Evolutionary conservation across 30 jellyfish, hydroid and myxozoan species (phyloP).

Genomic region (Cassiopea xamachana): DNA sequence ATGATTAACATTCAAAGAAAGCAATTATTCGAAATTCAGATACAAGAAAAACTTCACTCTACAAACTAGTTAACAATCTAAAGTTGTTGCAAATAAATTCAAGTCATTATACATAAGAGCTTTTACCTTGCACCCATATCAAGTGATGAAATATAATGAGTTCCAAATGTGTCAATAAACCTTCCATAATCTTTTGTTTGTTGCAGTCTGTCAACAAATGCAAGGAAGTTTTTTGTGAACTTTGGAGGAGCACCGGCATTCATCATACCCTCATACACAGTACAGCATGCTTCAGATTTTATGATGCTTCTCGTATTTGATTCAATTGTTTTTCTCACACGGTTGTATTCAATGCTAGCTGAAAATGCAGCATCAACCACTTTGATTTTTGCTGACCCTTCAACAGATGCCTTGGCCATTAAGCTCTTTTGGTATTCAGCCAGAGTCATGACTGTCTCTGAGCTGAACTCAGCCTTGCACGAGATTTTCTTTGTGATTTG

Average conservation of each 20-base stretch:
- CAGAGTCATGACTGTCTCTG: slow-evolving; percentile 36
- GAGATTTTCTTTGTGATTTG: background rate
- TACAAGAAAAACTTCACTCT: too few species aligned
- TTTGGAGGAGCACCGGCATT: slow-evolving; percentile 46
- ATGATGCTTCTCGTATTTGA: slow-evolving; percentile 27
- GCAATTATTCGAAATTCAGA: too few species aligned
- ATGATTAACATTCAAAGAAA: too few species aligned
- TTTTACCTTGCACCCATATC: slow-evolving; percentile 62
- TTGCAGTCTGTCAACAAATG: background rate
- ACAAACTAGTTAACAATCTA: too few species aligned
- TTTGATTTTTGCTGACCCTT: slow-evolving; percentile 10
- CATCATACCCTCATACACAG: slow-evolving; percentile 13
- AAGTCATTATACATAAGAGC: background rate
- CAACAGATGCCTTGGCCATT: slow-evolving; percentile 35
- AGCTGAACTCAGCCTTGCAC: slow-evolving; percentile 11
- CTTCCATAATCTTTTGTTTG: slow-evolving; percentile 8
- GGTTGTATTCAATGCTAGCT: slow-evolving; percentile 47
- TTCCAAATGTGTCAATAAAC: slow-evolving; percentile 42
- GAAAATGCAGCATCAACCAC: slow-evolving; percentile 43
- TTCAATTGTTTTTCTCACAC: background rate
- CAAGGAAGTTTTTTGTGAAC: slow-evolving; percentile 29
- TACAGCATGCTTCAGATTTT: slow-evolving; percentile 49
- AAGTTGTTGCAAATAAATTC: too few species aligned
- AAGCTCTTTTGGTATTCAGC: slow-evolving; percentile 29
- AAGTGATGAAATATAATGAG: slow-evolving; percentile 23